phyloP scores from a whole-genome alignment of 2,113 vertebrate genomes.

The Calcarius ornatus region DNA sequence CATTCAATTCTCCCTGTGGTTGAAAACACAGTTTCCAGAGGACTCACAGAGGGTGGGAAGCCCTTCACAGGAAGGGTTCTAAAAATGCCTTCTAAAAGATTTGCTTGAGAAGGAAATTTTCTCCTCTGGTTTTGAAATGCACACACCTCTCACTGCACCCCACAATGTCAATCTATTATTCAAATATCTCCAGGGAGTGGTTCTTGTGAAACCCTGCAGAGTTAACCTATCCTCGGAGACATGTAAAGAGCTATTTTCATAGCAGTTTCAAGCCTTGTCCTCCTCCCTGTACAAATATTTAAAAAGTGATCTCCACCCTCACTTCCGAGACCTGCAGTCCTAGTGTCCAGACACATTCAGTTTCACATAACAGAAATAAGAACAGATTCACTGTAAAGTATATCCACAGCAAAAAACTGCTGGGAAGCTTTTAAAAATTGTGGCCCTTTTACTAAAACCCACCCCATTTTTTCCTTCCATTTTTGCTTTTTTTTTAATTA shows the following conservation, averaged over 20 bases:
- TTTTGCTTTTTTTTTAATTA: not conserved
- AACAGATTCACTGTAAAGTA: not conserved
- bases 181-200: slow-evolving; percentile 30
- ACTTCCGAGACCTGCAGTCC: not conserved
- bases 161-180: slow-evolving; percentile 24
- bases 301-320: slow-evolving; percentile 66
- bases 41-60: not conserved
- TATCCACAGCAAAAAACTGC: not conserved
- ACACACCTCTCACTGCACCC: slow-evolving; percentile 18
- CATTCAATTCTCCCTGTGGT: not conserved
- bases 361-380: not conserved
- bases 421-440: not conserved
- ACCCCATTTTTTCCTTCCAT: not conserved
- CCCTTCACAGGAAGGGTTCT: not conserved
- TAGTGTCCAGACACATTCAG: slow-evolving; percentile 10
- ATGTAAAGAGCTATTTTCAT: slow-evolving; percentile 27
- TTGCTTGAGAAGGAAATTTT: not conserved
- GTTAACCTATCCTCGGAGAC: slow-evolving; percentile 25
- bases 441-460: not conserved
- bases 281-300: slow-evolving; percentile 79
- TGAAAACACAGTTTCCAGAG: not conserved
- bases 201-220: slow-evolving; percentile 1
- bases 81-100: not conserved
- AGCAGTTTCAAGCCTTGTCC: slow-evolving; percentile 12
- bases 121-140: not conserved